These are phyloP conservation scores for Micromesistius poutassou DNA, from an alignment of 2,797 vertebrate species.

Conservation along the genomic window DNA sequence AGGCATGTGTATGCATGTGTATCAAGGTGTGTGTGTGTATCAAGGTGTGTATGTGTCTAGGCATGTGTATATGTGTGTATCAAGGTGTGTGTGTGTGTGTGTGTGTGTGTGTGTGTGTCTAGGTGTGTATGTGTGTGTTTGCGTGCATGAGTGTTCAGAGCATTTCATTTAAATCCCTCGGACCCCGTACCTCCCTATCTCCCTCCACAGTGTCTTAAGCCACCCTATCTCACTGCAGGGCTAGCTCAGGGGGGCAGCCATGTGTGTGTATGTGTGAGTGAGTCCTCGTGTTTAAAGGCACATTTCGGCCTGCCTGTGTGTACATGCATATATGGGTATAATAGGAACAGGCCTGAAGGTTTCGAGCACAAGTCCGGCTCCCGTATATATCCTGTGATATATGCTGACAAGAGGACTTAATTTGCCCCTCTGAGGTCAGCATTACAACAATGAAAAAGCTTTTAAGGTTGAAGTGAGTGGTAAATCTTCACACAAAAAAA, in stretches of 20 bases:
- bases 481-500: conserved; percentile 66
- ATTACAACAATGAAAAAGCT: conserved; percentile 78
- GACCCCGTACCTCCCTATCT: conserved; percentile 23
- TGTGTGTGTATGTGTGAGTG: neutral
- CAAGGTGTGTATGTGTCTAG: neutral
- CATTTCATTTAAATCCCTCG: conserved; percentile 26
- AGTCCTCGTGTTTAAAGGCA: conserved; percentile 15
- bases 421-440: conserved; percentile 69
- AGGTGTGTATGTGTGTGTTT: neutral
- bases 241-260: conserved; percentile 13
- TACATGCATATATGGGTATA: conserved; percentile 24
- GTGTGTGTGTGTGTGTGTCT: neutral
- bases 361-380: neutral
- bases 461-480: conserved; percentile 69
- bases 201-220: conserved; percentile 51
- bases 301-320: conserved; percentile 1
- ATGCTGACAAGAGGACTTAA: conserved; percentile 46
- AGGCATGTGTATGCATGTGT: neutral
- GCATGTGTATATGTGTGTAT: neutral
- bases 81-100: neutral
- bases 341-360: neutral
- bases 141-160: conserved; percentile 14
- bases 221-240: conserved; percentile 42
- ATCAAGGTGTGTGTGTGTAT: conserved; percentile 13
- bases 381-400: conserved; percentile 43